Conservation (phyloP, 2,888 invertebrate genomes). For the Athrips mouffetella region DNA sequence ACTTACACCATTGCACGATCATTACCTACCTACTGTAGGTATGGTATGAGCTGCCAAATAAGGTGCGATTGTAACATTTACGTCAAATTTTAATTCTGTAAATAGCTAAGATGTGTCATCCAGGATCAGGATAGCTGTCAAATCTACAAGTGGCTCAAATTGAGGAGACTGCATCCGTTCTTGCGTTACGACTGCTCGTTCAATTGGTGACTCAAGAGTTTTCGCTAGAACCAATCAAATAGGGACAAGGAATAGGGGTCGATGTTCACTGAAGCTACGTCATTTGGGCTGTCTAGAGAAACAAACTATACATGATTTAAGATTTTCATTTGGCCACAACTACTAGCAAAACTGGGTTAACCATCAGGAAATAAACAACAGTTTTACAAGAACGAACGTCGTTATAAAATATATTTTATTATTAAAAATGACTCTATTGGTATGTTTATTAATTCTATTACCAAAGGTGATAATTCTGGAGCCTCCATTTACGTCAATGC, state of each 20-base stretch:
- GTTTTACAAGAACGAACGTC: neutral
- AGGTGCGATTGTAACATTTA: no score
- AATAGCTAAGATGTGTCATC: neutral
- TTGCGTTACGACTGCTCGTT: neutral
- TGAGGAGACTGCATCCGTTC: neutral
- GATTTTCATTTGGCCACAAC: no score
- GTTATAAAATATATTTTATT: neutral
- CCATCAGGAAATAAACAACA: neutral
- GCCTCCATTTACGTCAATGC: slow-evolving; percentile 2
- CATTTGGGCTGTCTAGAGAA: no score
- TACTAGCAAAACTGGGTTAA: no score
- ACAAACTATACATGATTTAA: neutral
- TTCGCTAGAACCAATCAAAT: neutral
- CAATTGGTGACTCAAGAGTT: neutral
- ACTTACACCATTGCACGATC: no score
- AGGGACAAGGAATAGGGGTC: neutral
- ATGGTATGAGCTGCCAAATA: no score
- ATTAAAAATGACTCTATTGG: slow-evolving; percentile 4
- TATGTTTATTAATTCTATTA: neutral
- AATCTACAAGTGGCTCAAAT: neutral
- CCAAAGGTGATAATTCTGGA: no score
- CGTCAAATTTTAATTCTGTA: no score
- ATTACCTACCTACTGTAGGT: no score
- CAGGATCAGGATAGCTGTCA: neutral
- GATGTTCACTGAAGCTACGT: neutral